Evolutionary conservation across 1,140 invertebrate genomes (phyloP).

Genomic region (Condylostylus longicornis): DNA sequence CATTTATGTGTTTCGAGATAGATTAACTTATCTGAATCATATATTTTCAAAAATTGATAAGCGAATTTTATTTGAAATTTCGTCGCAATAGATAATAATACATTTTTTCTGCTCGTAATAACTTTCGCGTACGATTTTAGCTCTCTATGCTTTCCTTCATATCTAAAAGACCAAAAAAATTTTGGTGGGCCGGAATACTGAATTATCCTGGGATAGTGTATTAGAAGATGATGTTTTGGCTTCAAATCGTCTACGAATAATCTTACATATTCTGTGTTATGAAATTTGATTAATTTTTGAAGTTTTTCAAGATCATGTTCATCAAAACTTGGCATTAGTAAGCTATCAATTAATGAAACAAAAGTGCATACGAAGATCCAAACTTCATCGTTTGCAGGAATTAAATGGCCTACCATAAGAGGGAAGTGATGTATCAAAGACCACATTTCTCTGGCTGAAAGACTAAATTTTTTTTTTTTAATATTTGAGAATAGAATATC

Average conservation of each 20-base stretch:
- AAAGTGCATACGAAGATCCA: constrained; percentile 7
- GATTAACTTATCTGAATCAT: too few relatives aligned
- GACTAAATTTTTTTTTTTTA: constrained; percentile 7
- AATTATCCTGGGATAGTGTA: constrained; percentile 17
- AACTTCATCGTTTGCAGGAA: constrained; percentile 10
- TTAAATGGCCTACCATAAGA: constrained; percentile 14
- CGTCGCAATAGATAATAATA: constrained; percentile 10
- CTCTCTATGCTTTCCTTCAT: constrained; percentile 16
- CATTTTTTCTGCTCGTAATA: constrained; percentile 10
- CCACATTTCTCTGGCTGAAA: constrained; percentile 18
- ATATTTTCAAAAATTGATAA: too few relatives aligned
- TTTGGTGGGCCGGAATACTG: constrained; percentile 10
- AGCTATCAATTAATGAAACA: not conserved
- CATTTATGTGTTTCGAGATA: too few relatives aligned
- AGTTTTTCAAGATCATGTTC: not conserved
- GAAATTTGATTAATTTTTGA: constrained; percentile 8
- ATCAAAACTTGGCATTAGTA: not conserved
- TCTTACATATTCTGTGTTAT: constrained; percentile 8
- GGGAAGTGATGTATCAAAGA: constrained; percentile 12
- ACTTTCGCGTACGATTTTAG: constrained; percentile 11
- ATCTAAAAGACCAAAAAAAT: constrained; percentile 12
- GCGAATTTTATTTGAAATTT: constrained; percentile 11
- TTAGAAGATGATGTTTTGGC: constrained; percentile 17
- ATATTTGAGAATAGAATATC: not conserved
- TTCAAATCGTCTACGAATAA: constrained; percentile 14